Evolutionary conservation across 92 coral and sea anemone species (phyloP).

Genomic region (Isaurus tuberculatus): DNA sequence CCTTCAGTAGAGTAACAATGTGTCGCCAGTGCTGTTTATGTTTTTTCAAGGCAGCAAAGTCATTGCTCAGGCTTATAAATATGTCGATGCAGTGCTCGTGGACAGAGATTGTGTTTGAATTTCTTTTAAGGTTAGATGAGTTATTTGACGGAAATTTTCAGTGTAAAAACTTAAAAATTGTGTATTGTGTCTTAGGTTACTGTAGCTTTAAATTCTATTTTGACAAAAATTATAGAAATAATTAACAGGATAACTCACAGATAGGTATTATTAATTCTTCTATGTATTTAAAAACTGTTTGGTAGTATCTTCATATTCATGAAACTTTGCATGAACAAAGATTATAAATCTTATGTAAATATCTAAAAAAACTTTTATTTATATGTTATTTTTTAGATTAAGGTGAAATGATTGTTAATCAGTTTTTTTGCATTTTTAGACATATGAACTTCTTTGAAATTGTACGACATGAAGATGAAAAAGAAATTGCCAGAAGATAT

Average conservation of each 20-base stretch:
- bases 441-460: conserved; percentile 96
- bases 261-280: too few relatives aligned
- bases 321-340: too few relatives aligned
- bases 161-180: too few relatives aligned
- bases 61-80: background rate
- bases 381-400: background rate
- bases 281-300: background rate
- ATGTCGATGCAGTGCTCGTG: background rate
- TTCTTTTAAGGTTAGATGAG: background rate
- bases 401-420: background rate
- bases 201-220: too few relatives aligned
- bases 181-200: too few relatives aligned
- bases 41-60: background rate
- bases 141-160: too few relatives aligned
- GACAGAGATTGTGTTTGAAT: background rate
- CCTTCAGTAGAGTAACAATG: background rate
- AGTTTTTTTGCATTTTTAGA: conserved; percentile 44
- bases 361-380: too few relatives aligned
- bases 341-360: too few relatives aligned
- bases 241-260: too few relatives aligned
- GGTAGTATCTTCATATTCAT: background rate
- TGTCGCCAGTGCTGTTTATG: background rate
- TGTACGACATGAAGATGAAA: conserved; percentile 92
- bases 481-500: conserved; percentile 87
- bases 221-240: too few relatives aligned